Conservation (phyloP, 2,113 vertebrate species). For the Lynx canadensis region DNA sequence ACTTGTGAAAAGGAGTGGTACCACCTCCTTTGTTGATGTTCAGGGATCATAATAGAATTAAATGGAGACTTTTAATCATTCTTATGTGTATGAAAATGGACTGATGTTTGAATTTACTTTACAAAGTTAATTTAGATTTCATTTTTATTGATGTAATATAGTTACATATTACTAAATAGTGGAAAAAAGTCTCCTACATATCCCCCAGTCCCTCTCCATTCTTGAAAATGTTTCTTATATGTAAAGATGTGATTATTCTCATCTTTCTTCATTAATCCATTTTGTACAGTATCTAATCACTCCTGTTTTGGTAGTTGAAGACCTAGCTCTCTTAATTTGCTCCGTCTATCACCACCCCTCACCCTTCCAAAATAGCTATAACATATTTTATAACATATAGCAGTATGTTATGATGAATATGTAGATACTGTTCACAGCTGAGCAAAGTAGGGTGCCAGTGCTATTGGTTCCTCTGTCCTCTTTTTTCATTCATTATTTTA, state of each 20-base stretch:
- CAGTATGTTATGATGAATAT: neutral
- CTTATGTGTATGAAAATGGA: neutral
- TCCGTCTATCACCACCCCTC: neutral
- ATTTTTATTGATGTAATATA: neutral
- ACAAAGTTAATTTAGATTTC: neutral
- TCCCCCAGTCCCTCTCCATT: neutral
- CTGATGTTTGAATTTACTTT: neutral
- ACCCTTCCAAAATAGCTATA: neutral
- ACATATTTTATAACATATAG: too few relatives aligned
- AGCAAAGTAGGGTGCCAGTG: neutral
- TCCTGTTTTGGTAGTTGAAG: neutral
- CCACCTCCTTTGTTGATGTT: neutral
- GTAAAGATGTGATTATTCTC: neutral
- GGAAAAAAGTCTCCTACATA: neutral
- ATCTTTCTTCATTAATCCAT: neutral
- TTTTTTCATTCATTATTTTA: neutral
- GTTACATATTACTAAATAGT: neutral
- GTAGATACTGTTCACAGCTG: neutral
- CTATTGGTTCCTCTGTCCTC: neutral
- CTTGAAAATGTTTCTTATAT: neutral
- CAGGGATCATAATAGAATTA: neutral
- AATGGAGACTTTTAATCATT: neutral
- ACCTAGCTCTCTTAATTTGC: neutral
- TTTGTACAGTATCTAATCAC: neutral
- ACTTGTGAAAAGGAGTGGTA: neutral